A percentile compares a stretch with the other conserved stretches of the same genome.
These are phyloP conservation scores for Calameuta pallipes DNA, from an alignment of 2,888 invertebrate species.

Conservation along the genomic window DNA sequence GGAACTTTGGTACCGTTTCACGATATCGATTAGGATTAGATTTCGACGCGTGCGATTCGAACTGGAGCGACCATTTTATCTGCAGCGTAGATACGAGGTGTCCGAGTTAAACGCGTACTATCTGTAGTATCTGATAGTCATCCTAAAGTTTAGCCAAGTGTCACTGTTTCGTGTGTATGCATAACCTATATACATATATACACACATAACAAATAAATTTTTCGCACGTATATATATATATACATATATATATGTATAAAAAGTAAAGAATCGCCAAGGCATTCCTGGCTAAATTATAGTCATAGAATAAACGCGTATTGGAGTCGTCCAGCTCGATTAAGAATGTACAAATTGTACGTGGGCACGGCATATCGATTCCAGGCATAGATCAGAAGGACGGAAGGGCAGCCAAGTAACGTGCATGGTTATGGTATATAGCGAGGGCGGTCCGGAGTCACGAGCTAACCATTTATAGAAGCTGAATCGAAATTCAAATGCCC, in stretches of 20 bases:
- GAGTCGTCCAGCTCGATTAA: background rate
- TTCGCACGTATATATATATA: no score
- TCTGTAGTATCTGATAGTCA: background rate
- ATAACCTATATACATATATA: background rate
- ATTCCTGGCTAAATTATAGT: background rate
- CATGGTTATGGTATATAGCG: background rate
- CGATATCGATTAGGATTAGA: background rate
- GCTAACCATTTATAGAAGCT: slow-evolving; percentile 4
- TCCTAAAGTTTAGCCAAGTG: background rate
- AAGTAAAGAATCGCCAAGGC: background rate
- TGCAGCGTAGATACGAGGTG: background rate
- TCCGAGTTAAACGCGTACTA: background rate
- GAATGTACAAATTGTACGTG: slow-evolving; percentile 5
- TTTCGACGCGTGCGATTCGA: background rate
- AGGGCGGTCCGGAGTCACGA: slow-evolving; percentile 4
- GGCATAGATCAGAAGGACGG: background rate
- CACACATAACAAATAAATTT: background rate
- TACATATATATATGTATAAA: background rate
- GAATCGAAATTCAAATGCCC: slow-evolving; percentile 8
- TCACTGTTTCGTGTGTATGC: background rate
- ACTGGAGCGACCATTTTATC: background rate
- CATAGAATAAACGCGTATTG: background rate
- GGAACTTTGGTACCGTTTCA: background rate
- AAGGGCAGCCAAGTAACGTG: background rate
- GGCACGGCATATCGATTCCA: slow-evolving; percentile 1